These are phyloP conservation scores for Porites lobata DNA, from an alignment of 92 coral and sea anemone species.

Conservation along the genomic window DNA sequence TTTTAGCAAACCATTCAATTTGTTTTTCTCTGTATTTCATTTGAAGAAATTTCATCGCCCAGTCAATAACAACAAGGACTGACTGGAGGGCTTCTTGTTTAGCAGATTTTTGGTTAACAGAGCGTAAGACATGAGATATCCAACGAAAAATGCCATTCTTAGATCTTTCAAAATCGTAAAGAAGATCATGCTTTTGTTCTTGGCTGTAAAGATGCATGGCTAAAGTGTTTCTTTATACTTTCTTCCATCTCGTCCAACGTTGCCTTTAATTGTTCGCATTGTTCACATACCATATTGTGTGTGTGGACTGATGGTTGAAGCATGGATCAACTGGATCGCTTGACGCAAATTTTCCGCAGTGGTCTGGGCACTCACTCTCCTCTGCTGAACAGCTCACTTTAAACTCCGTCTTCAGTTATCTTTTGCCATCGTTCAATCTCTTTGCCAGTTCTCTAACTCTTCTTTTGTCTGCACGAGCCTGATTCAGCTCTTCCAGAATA, in stretches of 20 bases:
- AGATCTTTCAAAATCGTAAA: too few species aligned
- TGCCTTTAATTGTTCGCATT: constrained; percentile 23
- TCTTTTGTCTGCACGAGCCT: too few species aligned
- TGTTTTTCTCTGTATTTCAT: too few species aligned
- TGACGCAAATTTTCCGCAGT: background rate
- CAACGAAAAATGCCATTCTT: too few species aligned
- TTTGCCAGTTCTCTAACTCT: constrained; percentile 1
- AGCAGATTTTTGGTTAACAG: too few species aligned
- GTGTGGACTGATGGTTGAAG: background rate
- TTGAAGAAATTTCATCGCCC: too few species aligned
- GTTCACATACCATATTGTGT: constrained; percentile 24
- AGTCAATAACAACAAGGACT: too few species aligned
- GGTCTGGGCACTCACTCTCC: constrained; percentile 1
- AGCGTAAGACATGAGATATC: too few species aligned
- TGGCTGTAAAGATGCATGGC: constrained; percentile 35
- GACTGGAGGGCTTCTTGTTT: too few species aligned
- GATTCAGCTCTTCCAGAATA: too few species aligned
- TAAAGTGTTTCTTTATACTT: constrained; percentile 24
- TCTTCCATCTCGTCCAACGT: constrained; percentile 7
- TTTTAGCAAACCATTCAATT: too few species aligned
- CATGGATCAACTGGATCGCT: constrained; percentile 21
- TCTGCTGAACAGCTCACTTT: background rate
- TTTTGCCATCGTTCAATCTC: background rate
- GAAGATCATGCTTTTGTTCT: background rate
- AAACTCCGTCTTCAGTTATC: background rate